A percentile compares a stretch with the other conserved stretches of the same genome.
phyloP scores from a whole-genome alignment of 2,888 invertebrate genomes.

The Macropis europaea region DNA sequence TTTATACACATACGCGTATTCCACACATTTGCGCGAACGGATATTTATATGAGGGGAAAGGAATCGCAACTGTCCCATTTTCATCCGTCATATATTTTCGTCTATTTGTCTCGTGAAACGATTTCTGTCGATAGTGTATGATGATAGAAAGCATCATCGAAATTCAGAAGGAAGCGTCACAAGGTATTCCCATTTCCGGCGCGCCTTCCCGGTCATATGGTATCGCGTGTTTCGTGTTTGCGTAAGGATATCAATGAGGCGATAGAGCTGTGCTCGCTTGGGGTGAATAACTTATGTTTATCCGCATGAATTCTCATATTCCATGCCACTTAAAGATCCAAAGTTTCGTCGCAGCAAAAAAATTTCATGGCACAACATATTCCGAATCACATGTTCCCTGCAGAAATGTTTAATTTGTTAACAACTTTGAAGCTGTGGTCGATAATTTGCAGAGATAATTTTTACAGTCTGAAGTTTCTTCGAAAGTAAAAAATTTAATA shows the following conservation, averaged over 20 bases:
- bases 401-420: too few relatives aligned
- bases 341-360: not conserved
- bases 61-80: constrained; percentile 46
- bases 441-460: too few relatives aligned
- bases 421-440: too few relatives aligned
- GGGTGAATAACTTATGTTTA: constrained; percentile 77
- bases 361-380: not conserved
- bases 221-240: constrained; percentile 73
- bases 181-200: constrained; percentile 71
- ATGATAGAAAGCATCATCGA: constrained; percentile 67
- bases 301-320: constrained; percentile 57
- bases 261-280: constrained; percentile 58
- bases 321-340: constrained; percentile 31
- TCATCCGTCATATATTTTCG: constrained; percentile 48
- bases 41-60: constrained; percentile 27
- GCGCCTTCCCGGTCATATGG: constrained; percentile 68
- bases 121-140: constrained; percentile 53
- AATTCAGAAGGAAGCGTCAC: constrained; percentile 72
- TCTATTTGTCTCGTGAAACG: constrained; percentile 62
- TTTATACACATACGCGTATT: not conserved
- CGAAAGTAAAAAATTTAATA: too few relatives aligned
- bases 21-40: constrained; percentile 3
- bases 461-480: too few relatives aligned
- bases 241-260: constrained; percentile 68
- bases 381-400: not conserved